These are phyloP conservation scores for Cataglyphis cursor DNA, from an alignment of 2,888 invertebrate species.

Conservation along the genomic window DNA sequence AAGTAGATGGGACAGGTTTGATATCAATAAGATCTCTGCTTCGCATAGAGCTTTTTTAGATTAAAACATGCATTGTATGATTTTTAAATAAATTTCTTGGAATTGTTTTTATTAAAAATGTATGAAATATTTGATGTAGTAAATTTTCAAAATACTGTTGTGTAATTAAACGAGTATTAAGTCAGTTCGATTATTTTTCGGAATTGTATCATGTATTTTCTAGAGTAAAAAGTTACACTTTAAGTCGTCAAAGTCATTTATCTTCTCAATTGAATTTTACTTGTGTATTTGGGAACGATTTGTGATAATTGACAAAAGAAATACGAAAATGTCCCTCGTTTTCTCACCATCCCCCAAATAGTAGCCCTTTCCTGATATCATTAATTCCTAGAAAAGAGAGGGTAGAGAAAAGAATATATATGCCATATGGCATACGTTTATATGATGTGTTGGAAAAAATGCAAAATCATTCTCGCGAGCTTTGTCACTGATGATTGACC, in stretches of 20 bases:
- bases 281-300: slow-evolving; percentile 20
- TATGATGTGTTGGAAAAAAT: slow-evolving; percentile 37
- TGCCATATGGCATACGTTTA: slow-evolving; percentile 54
- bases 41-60: not conserved
- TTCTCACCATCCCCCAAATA: slow-evolving; percentile 25
- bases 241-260: not conserved
- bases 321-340: slow-evolving; percentile 44
- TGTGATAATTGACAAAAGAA: slow-evolving; percentile 18
- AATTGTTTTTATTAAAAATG: not conserved
- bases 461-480: slow-evolving; percentile 38
- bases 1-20: not conserved
- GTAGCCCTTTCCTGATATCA: slow-evolving; percentile 48
- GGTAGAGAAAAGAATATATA: slow-evolving; percentile 11
- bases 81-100: not conserved
- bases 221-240: not conserved
- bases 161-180: not conserved
- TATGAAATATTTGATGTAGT: not conserved
- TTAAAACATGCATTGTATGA: not conserved
- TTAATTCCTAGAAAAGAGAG: slow-evolving; percentile 33
- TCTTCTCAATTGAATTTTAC: slow-evolving; percentile 19
- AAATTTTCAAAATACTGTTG: not conserved
- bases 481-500: slow-evolving; percentile 40
- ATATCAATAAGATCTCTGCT: not conserved
- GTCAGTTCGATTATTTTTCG: not conserved
- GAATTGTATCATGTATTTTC: slow-evolving; percentile 6